A percentile compares a stretch with the other conserved stretches of the same genome.
Evolutionary conservation across 2,888 invertebrate species (phyloP).

Genomic region (Galerucella nymphaeae): DNA sequence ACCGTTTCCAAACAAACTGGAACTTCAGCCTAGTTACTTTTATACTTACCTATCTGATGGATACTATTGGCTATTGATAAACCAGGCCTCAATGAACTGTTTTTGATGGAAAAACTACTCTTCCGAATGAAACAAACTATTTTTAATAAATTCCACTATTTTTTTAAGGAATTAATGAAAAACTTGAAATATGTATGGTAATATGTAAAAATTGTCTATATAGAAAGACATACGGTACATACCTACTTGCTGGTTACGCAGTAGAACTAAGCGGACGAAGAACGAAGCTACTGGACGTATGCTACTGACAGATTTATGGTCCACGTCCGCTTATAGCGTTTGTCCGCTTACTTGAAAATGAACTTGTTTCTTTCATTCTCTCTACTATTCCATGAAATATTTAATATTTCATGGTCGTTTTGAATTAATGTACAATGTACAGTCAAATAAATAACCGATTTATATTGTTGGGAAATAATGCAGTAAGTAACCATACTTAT

Average conservation of each 20-base stretch:
- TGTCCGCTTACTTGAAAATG: constrained; percentile 26
- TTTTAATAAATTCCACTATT: no score
- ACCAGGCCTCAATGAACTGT: no score
- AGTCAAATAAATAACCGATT: not conserved
- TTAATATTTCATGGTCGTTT: not conserved
- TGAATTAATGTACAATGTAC: not conserved
- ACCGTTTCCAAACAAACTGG: no score
- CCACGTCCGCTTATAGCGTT: constrained; percentile 54
- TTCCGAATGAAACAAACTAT: no score
- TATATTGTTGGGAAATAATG: no score
- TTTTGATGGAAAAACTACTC: no score
- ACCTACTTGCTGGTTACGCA: not conserved
- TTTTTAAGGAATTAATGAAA: not conserved
- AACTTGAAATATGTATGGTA: no score
- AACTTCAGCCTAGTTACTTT: no score
- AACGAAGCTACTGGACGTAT: constrained; percentile 59
- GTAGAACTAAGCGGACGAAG: constrained; percentile 29
- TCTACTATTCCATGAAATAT: constrained; percentile 19
- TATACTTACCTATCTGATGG: no score
- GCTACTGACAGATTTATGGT: constrained; percentile 62
- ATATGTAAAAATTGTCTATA: no score
- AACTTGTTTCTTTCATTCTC: constrained; percentile 20
- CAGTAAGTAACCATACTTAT: no score
- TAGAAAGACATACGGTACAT: not conserved
- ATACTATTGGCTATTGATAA: no score